Base-by-base conservation (phyloP, 1,140 invertebrate genomes). In the Globodera ellingtonae region DNA sequence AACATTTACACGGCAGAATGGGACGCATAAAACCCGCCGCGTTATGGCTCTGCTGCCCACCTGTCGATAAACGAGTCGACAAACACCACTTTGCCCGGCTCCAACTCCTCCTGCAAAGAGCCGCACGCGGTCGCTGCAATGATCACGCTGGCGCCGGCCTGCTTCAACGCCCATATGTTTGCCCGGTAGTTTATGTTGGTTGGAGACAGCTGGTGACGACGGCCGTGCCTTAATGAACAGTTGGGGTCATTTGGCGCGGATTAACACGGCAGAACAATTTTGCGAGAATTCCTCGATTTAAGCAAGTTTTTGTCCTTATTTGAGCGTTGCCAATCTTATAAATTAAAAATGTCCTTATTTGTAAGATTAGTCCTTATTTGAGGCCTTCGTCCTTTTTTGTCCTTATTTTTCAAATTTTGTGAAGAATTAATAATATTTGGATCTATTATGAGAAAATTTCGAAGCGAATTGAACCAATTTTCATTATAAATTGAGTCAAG, bases 11-110 rank as follows among this genome's bases (percentile, higher is more conserved):
- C n/a, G n/a, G n/a, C n/a, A n/a, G n/a, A n/a, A n/a, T n/a, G n/a
- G n/a, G n/a, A n/a, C n/a, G n/a, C n/a, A n/a, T n/a, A n/a, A n/a
- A n/a, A n/a, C n/a, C n/a, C n/a, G n/a, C n/a, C n/a, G 46, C 48
- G 13, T 74, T 50, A 74, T 35, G 6, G 24, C 48, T 24, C 67
- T 74, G 75, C 50, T 35, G 47, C 78, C 78, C 84, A 91, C 91
- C 94, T 93, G 90, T 98, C 97, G 87, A 99, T 95, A 85, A 98
- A 98, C 86, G 94, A 94, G 89, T 98, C 94, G 4, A 96, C 90
- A 72, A 99, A 90, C 13, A 98, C 94, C 72, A 99, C 91, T 86
- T 95, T 93, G 3, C 96, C 97, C 2, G 94, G 97, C 69, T 91
- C 89, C 76, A 97, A 94, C 15, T 95, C 90, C 90, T 98, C 94